Percentiles rank a stretch among this genome's conserved stretches.
Evolutionary conservation across 2,113 vertebrate genomes (phyloP).

Genomic region (Clupea harengus): DNA sequence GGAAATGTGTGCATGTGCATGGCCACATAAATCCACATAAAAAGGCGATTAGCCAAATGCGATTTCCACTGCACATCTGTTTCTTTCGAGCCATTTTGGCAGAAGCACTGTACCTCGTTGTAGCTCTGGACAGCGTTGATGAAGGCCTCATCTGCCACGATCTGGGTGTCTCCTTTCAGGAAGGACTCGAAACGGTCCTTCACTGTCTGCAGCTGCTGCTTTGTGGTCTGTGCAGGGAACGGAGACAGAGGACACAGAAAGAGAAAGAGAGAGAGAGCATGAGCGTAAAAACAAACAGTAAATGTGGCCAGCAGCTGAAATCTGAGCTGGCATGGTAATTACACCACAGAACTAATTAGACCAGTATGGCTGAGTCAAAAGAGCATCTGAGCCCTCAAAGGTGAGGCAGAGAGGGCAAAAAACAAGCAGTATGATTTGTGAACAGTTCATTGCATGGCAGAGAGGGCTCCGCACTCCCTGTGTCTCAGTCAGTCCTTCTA

Average conservation of each 20-base stretch:
- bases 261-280: conserved; percentile 17
- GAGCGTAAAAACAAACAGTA: neutral
- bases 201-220: conserved; percentile 95
- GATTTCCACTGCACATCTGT: neutral
- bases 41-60: neutral
- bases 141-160: conserved; percentile 98
- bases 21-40: neutral
- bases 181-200: conserved; percentile 99
- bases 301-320: neutral
- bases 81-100: neutral
- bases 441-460: neutral
- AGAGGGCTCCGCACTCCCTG: neutral
- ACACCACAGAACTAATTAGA: neutral
- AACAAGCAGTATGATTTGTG: neutral
- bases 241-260: neutral
- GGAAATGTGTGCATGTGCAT: neutral
- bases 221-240: conserved; percentile 83
- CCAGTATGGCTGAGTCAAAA: neutral
- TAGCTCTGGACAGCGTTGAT: conserved; percentile 99
- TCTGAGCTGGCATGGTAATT: neutral
- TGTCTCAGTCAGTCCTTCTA: neutral
- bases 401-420: neutral
- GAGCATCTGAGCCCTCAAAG: neutral
- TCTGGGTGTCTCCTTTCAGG: conserved; percentile 98
- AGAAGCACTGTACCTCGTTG: conserved; percentile 81